phyloP scores from a whole-genome alignment of 2,888 invertebrate species.

The Gastracanthus pulcherrimus region DNA sequence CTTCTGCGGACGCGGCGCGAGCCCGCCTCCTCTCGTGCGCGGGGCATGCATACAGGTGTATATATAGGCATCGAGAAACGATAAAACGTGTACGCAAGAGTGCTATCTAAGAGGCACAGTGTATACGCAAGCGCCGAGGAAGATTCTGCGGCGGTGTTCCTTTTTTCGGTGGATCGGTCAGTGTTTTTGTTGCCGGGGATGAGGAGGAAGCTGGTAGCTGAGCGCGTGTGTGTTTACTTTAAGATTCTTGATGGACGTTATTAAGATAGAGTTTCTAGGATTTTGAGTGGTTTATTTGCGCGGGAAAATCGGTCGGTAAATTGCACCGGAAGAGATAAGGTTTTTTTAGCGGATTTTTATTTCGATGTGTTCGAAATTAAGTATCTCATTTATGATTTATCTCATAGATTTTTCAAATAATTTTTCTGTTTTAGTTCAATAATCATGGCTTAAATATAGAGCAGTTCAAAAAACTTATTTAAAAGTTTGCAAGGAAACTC shows the following conservation, averaged over 20 bases:
- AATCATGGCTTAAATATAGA: no score
- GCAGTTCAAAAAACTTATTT: no score
- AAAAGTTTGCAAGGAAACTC: no score
- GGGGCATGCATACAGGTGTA: neutral
- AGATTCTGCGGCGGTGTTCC: neutral
- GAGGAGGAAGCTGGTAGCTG: neutral
- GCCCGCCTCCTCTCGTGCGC: neutral
- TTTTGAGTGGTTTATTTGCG: neutral
- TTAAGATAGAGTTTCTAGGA: constrained; percentile 17
- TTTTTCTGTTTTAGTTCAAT: no score
- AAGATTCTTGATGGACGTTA: neutral
- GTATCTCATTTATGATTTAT: neutral
- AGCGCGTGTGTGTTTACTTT: neutral
- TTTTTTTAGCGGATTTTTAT: neutral
- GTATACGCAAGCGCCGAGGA: no score
- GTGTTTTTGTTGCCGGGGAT: neutral
- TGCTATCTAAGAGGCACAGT: no score
- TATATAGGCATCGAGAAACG: neutral
- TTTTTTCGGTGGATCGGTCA: neutral
- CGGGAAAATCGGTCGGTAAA: neutral
- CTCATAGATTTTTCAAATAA: no score
- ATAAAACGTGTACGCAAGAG: no score
- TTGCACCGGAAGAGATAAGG: neutral
- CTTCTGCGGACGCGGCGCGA: no score
- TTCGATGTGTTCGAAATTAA: neutral